Conservation (phyloP, 1,140 invertebrate genomes). For the Brachionus manjavacas region DNA sequence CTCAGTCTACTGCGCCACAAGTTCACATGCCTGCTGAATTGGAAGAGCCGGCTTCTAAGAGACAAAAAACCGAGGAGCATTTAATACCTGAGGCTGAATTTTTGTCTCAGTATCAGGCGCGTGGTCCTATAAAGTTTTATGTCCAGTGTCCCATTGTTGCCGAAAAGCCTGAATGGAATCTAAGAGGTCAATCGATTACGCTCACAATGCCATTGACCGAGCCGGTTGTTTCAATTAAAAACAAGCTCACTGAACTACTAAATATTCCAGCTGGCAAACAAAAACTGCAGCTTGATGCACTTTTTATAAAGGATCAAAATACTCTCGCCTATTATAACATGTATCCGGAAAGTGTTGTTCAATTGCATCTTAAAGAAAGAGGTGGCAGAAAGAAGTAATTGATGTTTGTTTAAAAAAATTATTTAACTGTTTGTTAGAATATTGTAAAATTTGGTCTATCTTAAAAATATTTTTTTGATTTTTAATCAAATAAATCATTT, state of each 20-base stretch:
- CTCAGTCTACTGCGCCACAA: slow-evolving; percentile 44
- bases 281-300: slow-evolving; percentile 82
- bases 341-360: slow-evolving; percentile 71
- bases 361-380: slow-evolving; percentile 88
- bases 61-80: slow-evolving; percentile 59
- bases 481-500: slow-evolving; percentile 13
- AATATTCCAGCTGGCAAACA: slow-evolving; percentile 95
- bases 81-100: slow-evolving; percentile 9
- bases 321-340: slow-evolving; percentile 93
- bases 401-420: not conserved
- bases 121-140: slow-evolving; percentile 71
- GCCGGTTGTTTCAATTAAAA: slow-evolving; percentile 68
- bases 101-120: not conserved
- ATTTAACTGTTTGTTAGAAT: not conserved
- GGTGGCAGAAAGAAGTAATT: slow-evolving; percentile 92
- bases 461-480: not conserved
- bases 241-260: slow-evolving; percentile 77
- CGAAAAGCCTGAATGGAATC: slow-evolving; percentile 89
- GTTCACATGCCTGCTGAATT: slow-evolving; percentile 55
- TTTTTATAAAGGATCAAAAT: slow-evolving; percentile 96
- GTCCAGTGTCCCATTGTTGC: slow-evolving; percentile 71
- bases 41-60: slow-evolving; percentile 81
- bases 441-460: not conserved
- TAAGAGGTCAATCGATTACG: slow-evolving; percentile 82
- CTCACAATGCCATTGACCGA: slow-evolving; percentile 75